Base-by-base conservation (phyloP, 2,113 vertebrate genomes). In the Miniopterus natalensis region DNA sequence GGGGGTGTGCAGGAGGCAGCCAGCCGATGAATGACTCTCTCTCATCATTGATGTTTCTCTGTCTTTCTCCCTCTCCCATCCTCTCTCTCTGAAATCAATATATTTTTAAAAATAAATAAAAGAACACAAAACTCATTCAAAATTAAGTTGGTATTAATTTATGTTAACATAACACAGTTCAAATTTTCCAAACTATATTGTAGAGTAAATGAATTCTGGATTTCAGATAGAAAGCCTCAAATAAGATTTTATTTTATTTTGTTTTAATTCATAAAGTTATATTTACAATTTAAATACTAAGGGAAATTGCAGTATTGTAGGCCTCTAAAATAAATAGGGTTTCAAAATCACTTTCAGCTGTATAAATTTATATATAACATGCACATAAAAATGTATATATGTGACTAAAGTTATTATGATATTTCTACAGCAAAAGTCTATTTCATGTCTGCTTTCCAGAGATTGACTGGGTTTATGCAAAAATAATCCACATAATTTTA, bases 391-490 rank as follows among this genome's bases (percentile, higher is more conserved):
- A 42, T 92, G 9, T 57, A 18, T 0, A 1, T 25, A 23, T 90
- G 86, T 96, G 13, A 0, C 31, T 75, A 92, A 89, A 87, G 79
- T 55, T 51, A 15, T 47, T 81, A 92, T 94, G 12, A 59, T 83
- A 83, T 83, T 96, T 13, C 13, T 84, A 87, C 8, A 92, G 51
- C 2, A 95, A 78, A 95, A 45, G 1, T 45, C 5, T 95, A 75
- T 91, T 95, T 70, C 63, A 78, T 45, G 61, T 88, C 17, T 70
- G 11, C 49, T 97, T 95, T 90, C 40, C 53, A 95, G 57, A 95
- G 84, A 95, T 15, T 23, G n/a, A 49, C 57, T n/a, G 40, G 11
- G 74, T 89, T 47, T n/a, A 12, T 57, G 47, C 4, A 92, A 85
- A 65, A 92, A n/a, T 79, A 95, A 92, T 63, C 80, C 47, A 81